Conservation (phyloP, 1,140 invertebrate genomes). For the Pristionchus pacificus region DNA sequence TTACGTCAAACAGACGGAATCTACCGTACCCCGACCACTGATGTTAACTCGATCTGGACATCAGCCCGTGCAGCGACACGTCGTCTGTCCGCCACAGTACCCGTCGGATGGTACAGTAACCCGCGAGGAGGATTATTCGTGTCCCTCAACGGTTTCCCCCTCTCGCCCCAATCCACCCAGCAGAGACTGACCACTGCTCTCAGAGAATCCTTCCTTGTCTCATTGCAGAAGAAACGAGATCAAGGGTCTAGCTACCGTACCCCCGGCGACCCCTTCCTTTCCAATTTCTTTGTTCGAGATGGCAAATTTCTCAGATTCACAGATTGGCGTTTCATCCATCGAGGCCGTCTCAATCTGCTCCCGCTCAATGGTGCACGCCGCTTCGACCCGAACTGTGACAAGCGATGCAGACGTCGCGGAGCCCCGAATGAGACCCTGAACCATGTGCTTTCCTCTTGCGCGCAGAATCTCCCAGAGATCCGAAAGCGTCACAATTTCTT, state of each 20-base stretch:
- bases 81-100: too few relatives aligned
- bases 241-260: not conserved
- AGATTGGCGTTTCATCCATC: conserved; percentile 59
- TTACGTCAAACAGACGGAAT: too few relatives aligned
- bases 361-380: conserved; percentile 49
- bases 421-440: not conserved
- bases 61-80: too few relatives aligned
- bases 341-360: conserved; percentile 54
- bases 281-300: conserved; percentile 42
- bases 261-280: not conserved
- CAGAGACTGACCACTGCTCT: too few relatives aligned
- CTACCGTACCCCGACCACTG: too few relatives aligned
- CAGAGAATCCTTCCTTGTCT: too few relatives aligned
- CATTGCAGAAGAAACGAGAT: not conserved
- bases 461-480: not conserved
- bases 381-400: not conserved
- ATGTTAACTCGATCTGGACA: too few relatives aligned
- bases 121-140: too few relatives aligned
- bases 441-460: not conserved
- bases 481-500: not conserved
- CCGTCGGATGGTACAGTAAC: too few relatives aligned
- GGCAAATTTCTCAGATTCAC: conserved; percentile 50
- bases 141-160: too few relatives aligned
- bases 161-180: too few relatives aligned
- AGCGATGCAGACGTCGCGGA: not conserved